Evolutionary conservation across 2,113 vertebrate genomes (phyloP).

Genomic region (Sinosuthora webbiana): DNA sequence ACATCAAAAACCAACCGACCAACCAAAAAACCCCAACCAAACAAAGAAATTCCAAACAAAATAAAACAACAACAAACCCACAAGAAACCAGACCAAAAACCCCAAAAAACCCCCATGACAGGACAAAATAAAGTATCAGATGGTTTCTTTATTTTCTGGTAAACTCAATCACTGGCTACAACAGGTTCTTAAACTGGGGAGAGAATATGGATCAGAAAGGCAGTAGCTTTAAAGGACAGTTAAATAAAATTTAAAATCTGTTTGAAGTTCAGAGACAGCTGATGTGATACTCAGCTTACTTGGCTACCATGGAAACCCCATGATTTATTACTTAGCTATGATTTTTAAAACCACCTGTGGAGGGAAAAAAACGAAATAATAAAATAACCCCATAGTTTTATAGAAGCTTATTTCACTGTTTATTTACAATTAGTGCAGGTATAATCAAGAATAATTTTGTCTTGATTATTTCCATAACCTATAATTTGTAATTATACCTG

Average conservation of each 20-base stretch:
- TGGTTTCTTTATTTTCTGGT: not conserved
- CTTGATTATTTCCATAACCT: not conserved
- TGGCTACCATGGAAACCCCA: not conserved
- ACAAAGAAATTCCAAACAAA: too few species aligned
- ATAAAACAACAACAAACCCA: too few species aligned
- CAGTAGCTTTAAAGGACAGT: not conserved
- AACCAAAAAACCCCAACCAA: not conserved
- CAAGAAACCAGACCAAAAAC: not conserved
- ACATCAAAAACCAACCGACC: too few species aligned
- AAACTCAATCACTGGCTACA: not conserved
- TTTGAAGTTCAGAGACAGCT: not conserved
- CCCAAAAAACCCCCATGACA: too few species aligned
- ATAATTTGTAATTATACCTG: not conserved
- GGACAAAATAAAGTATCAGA: not conserved
- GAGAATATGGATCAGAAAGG: not conserved
- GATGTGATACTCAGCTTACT: not conserved
- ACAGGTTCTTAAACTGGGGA: not conserved
- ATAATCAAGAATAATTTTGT: not conserved
- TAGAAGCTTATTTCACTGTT: not conserved
- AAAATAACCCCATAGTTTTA: not conserved
- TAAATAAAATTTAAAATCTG: not conserved
- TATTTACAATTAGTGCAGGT: not conserved
- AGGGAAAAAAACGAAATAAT: accelerated
- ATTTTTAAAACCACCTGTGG: not conserved
- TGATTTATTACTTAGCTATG: not conserved